Percentiles rank a stretch among this genome's conserved stretches.
Conservation (phyloP, 2,888 invertebrate species). For the Cetonia aurata region DNA sequence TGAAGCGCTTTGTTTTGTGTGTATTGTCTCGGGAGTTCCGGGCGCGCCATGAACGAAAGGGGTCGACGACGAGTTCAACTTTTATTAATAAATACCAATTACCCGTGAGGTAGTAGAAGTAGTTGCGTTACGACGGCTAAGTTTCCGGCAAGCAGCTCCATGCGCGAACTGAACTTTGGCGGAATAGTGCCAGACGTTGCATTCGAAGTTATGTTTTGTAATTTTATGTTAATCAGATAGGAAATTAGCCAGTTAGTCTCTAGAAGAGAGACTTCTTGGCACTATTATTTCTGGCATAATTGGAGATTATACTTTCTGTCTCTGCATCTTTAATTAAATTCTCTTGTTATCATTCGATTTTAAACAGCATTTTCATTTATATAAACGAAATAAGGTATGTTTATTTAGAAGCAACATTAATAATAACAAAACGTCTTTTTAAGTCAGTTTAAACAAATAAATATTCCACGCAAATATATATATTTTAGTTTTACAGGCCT, state of each 20-base stretch:
- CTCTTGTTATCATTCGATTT: neutral
- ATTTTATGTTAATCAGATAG: slow-evolving; percentile 33
- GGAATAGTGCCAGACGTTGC: neutral
- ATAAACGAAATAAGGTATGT: too few species aligned
- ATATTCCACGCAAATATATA: too few species aligned
- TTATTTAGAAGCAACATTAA: too few species aligned
- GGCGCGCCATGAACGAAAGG: neutral
- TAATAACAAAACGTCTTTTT: too few species aligned
- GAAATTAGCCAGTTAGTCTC: slow-evolving; percentile 19
- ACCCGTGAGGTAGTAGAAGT: slow-evolving; percentile 10
- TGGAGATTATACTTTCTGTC: neutral
- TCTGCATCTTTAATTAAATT: slow-evolving; percentile 24
- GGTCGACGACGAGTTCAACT: slow-evolving; percentile 21
- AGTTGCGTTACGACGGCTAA: neutral
- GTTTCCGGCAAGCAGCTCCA: slow-evolving; percentile 1
- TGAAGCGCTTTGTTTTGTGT: slow-evolving; percentile 34
- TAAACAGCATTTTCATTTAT: neutral
- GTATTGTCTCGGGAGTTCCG: slow-evolving; percentile 5
- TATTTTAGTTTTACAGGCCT: too few species aligned
- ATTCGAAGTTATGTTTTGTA: slow-evolving; percentile 21
- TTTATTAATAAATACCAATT: slow-evolving; percentile 38
- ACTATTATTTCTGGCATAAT: slow-evolving; percentile 25
- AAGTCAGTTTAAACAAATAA: too few species aligned
- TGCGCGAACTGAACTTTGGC: slow-evolving; percentile 9
- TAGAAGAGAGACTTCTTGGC: slow-evolving; percentile 13